These are phyloP conservation scores for Luehdorfia chinensis DNA, from an alignment of 1,140 invertebrate species.

Conservation along the genomic window DNA sequence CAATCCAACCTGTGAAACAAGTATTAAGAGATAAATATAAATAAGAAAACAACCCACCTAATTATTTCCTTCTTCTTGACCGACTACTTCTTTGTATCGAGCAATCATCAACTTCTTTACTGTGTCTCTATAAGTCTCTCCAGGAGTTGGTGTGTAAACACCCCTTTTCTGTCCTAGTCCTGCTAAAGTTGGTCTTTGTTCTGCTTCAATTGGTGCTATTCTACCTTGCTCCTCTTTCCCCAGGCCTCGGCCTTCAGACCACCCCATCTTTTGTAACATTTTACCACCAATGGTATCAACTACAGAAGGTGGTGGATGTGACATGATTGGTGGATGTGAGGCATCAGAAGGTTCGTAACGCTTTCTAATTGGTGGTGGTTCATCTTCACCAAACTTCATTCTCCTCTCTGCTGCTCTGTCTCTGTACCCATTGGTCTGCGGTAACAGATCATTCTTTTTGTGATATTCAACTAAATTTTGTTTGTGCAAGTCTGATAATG, in stretches of 20 bases:
- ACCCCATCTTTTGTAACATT: conserved; percentile 98
- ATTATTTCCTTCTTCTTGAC: conserved; percentile 65
- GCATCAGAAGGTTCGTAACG: conserved; percentile 82
- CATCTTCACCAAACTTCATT: conserved; percentile 94
- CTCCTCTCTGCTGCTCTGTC: conserved; percentile 97
- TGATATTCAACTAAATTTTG: conserved; percentile 89
- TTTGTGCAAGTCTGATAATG: conserved; percentile 96
- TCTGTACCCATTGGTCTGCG: conserved; percentile 81
- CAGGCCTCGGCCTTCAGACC: conserved; percentile 96
- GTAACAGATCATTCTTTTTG: conserved; percentile 73
- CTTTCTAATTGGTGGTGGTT: conserved; percentile 81
- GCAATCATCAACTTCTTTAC: conserved; percentile 95
- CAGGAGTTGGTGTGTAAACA: conserved; percentile 85
- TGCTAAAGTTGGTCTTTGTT: conserved; percentile 79
- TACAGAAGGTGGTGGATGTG: conserved; percentile 78
- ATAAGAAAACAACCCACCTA: conserved; percentile 50
- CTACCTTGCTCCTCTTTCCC: conserved; percentile 96
- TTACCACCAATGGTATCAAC: conserved; percentile 88
- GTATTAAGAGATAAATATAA: conserved; percentile 28
- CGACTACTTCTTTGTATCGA: conserved; percentile 87
- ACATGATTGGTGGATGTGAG: conserved; percentile 55
- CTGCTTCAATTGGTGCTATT: conserved; percentile 92
- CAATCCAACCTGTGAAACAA: conserved; percentile 43
- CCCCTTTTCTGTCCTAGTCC: conserved; percentile 87
- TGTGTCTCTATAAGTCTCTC: conserved; percentile 93